Evolutionary conservation across 2,888 invertebrate genomes (phyloP), one percentile per base, ranked within the genome.

Genomic region (Eupelmus urozonus): DNA sequence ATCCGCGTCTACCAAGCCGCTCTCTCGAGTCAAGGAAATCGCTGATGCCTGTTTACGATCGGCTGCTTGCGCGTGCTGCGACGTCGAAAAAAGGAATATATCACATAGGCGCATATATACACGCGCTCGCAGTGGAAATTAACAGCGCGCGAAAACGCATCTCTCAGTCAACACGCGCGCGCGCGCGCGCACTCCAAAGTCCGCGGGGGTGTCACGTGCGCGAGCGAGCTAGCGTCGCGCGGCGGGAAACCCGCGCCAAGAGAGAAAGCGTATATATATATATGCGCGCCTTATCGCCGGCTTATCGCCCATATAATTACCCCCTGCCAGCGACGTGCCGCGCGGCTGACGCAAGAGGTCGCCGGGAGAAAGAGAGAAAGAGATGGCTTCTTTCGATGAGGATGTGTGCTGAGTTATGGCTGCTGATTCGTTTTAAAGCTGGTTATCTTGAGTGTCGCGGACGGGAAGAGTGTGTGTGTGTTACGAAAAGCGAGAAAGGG

Each of bases 331-430:
- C 84, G 86, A 83, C 84, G 85, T n/a, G n/a, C n/a, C n/a, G n/a
- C n/a, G n/a, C n/a, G 85, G 81, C 81, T 86, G 83, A 85, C 84
- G 87, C 86, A 85, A 87, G 85, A 85, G 86, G 84, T 85, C 85
- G 82, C 69, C 40, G n/a, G n/a, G n/a, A n/a, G n/a, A n/a, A n/a
- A n/a, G n/a, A n/a, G n/a, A n/a, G n/a, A n/a, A n/a, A n/a, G n/a
- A n/a, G n/a, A n/a, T n/a, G n/a, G n/a, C n/a, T n/a, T n/a, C n/a
- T n/a, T n/a, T n/a, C n/a, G n/a, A n/a, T n/a, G n/a, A n/a, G n/a
- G n/a, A n/a, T n/a, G n/a, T n/a, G 9, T 1, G 42, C 20, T 11
- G 49, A 49, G 60, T 0, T 11, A 29, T 4, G 13, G 29, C 66
- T 29, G n/a, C n/a, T n/a, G n/a, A n/a, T n/a, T n/a, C n/a, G n/a